Evolutionary conservation across 2,797 vertebrate species (phyloP).

Genomic region (Clarias pachynema): DNA sequence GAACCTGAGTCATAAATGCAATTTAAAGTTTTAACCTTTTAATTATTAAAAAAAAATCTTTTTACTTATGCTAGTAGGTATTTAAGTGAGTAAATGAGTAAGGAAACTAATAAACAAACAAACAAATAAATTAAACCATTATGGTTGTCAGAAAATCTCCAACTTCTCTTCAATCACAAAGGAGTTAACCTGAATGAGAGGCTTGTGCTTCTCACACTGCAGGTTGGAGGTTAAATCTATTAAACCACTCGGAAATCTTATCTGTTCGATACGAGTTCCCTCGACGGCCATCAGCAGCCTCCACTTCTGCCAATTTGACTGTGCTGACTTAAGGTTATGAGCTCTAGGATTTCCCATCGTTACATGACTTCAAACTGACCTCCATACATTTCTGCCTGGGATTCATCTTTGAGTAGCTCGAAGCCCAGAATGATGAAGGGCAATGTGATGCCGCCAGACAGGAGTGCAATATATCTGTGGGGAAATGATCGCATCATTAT

Average conservation of each 20-base stretch:
- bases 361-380: conserved; percentile 10
- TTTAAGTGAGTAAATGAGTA: too few relatives aligned
- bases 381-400: background rate
- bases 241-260: conserved; percentile 13
- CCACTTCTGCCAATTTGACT: conserved; percentile 7
- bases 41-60: too few relatives aligned
- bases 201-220: background rate
- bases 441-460: background rate
- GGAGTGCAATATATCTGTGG: conserved; percentile 11
- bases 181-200: background rate
- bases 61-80: too few relatives aligned
- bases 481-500: conserved; percentile 16
- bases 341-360: conserved; percentile 17
- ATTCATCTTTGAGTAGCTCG: conserved; percentile 1
- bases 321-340: background rate
- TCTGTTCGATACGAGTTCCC: background rate
- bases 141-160: conserved; percentile 2
- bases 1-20: too few relatives aligned
- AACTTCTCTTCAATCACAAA: background rate
- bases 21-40: too few relatives aligned
- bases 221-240: conserved; percentile 15
- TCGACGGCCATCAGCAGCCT: background rate
- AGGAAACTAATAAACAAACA: too few relatives aligned
- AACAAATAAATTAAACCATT: background rate
- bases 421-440: background rate